Evolutionary conservation across 2,888 invertebrate species (phyloP), one percentile per base, ranked within the genome.

Genomic region (Xestoiulus laeticollis): DNA sequence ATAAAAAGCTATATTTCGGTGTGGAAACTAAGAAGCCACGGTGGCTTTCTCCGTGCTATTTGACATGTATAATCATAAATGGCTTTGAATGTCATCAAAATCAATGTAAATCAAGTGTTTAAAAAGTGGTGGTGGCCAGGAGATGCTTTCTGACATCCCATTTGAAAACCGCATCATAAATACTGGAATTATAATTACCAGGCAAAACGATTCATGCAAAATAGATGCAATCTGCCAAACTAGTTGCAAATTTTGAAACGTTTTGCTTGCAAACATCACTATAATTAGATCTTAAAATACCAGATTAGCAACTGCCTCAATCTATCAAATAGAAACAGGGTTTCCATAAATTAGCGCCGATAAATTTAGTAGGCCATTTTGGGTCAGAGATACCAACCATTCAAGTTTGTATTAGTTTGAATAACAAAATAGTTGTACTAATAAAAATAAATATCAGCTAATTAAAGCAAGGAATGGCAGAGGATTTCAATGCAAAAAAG

Each of bases 281-380:
- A 68, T 68, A 68, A 68, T 68, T 68, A 68, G 68, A 22, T 68
- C 68, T 68, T 22, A 22, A 68, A 68, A 68, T 26, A 22, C 78
- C 16, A 78, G 30, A 30, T 16, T 14, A 16, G 78, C 78, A 1
- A 16, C 30, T 16, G 30, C 30, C 78, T 16, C 59, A 38, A 38
- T 48, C 59, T 5, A 68, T 68, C 2, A 19, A 78, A 78, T 78
- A 16, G 30, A 78, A 78, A 78, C 78, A 30, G 30, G 78, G 30
- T 78, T 78, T 78, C 30, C n/a, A 78, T 30, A 32, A 78, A 68
- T 68, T n/a, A 68, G 26, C 10, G 26, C 22, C 68, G 68, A 68
- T 14, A 78, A 78, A 30, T 16, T 30, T 78, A 78, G 38, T 22
- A 78, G 16, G 30, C 16, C 30, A 78, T 78, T 78, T 78, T 30